Evolutionary conservation across 2,113 vertebrate species (phyloP), one percentile per base, ranked within the genome.

Genomic region (Brachyhypopomus occidentalis): DNA sequence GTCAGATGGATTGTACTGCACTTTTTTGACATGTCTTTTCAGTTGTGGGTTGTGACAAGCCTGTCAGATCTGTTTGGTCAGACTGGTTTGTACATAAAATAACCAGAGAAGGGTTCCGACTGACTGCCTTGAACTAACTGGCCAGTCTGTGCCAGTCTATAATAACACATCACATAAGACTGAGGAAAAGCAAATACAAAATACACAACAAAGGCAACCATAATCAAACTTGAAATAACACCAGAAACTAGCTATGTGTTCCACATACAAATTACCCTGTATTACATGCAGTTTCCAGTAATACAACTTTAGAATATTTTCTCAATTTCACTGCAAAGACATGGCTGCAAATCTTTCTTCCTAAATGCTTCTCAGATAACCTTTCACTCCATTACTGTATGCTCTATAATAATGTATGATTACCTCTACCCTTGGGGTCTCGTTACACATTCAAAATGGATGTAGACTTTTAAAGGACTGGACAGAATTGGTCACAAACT

Each of bases 21-120:
- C 16, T 69, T 69, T 78, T 78, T 11, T 69, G 22, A 36, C 30
- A 58, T 77, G 22, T 58, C 20, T 67, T 48, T 72, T 66, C 38
- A 66, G 0, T 9, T 74, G 20, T 62, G 27, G 30, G 23, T 71
- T 73, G 27, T 34, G 11, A 62, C 59, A 64, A 1, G 34, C 5
- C 20, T 41, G 11, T 72, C 22, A 60, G 34, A 41, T 72, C 4
- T 72, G 12, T 20, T 22, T 48, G 41, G 23, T 60, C 77, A 79
- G 56, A 72, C 4, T 71, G 67, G 30, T 36, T 30, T 52, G 17
- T 20, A 25, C 23, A 30, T 52, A 11, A 64, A 74, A 64, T 66
- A 25, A 30, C 55, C 9, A 11, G 34, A 19, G 12, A 19, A 66
- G 27, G 64, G 30, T 22, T n/a, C 41, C 30, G 19, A 22, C 36